A percentile compares a stretch with the other conserved stretches of the same genome.
Evolutionary conservation across 2,888 invertebrate genomes (phyloP).

Genomic region (Eumerus sabulonum): DNA sequence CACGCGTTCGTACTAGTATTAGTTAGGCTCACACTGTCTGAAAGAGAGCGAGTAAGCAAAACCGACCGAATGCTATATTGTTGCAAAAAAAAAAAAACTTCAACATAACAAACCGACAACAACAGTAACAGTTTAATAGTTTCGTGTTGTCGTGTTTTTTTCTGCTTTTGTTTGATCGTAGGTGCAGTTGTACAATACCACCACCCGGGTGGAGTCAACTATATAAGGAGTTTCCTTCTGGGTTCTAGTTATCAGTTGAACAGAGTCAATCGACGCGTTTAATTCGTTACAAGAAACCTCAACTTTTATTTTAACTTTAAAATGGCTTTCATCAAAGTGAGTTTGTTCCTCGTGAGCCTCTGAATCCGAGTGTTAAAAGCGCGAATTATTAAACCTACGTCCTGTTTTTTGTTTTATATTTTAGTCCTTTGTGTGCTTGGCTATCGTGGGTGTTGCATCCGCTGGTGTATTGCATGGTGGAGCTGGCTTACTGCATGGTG

Average conservation of each 20-base stretch:
- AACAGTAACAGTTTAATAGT: constrained; percentile 57
- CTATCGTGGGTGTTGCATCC: constrained; percentile 77
- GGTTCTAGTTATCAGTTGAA: constrained; percentile 80
- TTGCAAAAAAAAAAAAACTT: constrained; percentile 62
- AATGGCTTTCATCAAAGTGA: constrained; percentile 80
- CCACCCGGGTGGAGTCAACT: constrained; percentile 77
- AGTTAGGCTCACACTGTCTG: constrained; percentile 58
- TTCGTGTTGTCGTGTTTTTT: constrained; percentile 21
- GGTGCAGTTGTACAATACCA: constrained; percentile 59
- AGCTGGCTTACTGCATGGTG: constrained; percentile 40
- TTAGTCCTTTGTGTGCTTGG: constrained; percentile 78
- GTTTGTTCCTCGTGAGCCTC: constrained; percentile 68
- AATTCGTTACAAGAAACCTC: constrained; percentile 67
- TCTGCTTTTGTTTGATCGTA: constrained; percentile 27
- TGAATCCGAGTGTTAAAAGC: constrained; percentile 38
- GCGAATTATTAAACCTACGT: constrained; percentile 21
- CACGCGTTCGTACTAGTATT: constrained; percentile 66
- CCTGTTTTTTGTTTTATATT: constrained; percentile 57
- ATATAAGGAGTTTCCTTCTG: constrained; percentile 79
- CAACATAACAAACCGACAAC: constrained; percentile 10
- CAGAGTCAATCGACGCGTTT: constrained; percentile 76
- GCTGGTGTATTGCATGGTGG: constrained; percentile 76
- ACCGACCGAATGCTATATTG: constrained; percentile 47
- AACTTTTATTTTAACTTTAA: constrained; percentile 69
- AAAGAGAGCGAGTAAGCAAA: constrained; percentile 63